Evolutionary conservation across 2,797 vertebrate species (phyloP), one percentile per base, ranked within the genome.

Genomic region (Phaenicophaeus curvirostris): DNA sequence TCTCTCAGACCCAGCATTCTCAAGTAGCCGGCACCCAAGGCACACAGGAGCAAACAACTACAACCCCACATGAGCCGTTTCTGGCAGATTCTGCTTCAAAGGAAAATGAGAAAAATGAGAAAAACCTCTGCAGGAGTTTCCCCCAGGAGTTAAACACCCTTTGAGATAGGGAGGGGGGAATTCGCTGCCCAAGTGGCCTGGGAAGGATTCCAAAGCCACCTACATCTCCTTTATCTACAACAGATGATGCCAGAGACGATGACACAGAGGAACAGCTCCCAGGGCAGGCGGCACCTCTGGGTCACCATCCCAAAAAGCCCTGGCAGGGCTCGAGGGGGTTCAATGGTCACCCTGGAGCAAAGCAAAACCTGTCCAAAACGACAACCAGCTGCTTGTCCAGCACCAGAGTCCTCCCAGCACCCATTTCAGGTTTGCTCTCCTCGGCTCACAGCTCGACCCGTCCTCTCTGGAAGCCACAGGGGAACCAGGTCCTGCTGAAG

Each of bases 261-360:
- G 39, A n/a, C n/a, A 30, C 0, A 11, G 35, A 39, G 39, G 15
- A 51, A 66, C 1, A 41, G 16, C 18, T 30, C 35, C 46, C 1
- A 0, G n/a, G n/a, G 31, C 16, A 39, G 69, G 53, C 13, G 1
- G 8, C 18, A 51, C n/a, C 41, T 1, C 7, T 41, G 69, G 35
- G 51, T 0, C 4, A 11, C 30, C 0, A 3, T 21, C 42, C 28
- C 21, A 48, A 41, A n/a, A 33, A 41, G 39, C 23, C 9, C 0
- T 3, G 15, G 25, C 14, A 33, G 33, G 50, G 37, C 55, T 63
- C 3, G 31, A 23, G 62, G 31, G 21, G 66, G 18, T 30, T 62
- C n/a, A 9, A 69, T 27, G 16, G 35, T 53, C 25, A 69, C 9
- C 21, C 9, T 0, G 15, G 9, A 27, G 15, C 63, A 33, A 37